These are phyloP conservation scores for Lissocephala sabroskyi DNA, from an alignment of 2,888 invertebrate species.

Conservation along the genomic window DNA sequence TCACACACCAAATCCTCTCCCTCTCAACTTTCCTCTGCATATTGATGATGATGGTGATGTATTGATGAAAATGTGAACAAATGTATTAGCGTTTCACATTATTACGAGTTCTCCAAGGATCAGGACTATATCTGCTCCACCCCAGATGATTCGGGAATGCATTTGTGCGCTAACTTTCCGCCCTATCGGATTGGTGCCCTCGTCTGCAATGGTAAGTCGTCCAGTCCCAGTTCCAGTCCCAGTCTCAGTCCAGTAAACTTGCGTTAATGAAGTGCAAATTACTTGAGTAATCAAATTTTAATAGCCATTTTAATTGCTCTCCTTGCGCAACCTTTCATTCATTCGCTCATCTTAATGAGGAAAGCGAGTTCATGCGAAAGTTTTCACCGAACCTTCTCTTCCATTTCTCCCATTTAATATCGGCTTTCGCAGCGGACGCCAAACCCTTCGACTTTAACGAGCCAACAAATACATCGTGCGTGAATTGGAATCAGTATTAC, in stretches of 20 bases:
- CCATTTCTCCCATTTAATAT: not conserved
- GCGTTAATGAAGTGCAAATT: constrained; percentile 55
- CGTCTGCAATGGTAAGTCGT: constrained; percentile 80
- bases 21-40: constrained; percentile 15
- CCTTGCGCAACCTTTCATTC: constrained; percentile 21
- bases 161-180: constrained; percentile 88
- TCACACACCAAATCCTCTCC: not conserved
- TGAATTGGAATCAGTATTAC: constrained; percentile 99
- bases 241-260: too few species aligned
- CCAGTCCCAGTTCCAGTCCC: not conserved
- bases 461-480: constrained; percentile 85
- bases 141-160: constrained; percentile 95
- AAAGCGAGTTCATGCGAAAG: not conserved
- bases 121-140: constrained; percentile 98
- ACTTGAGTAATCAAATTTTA: constrained; percentile 56
- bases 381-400: not conserved
- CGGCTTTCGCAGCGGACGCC: constrained; percentile 68
- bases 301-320: constrained; percentile 55
- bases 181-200: constrained; percentile 82
- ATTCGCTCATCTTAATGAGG: not conserved
- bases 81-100: constrained; percentile 84
- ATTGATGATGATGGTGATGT: too few species aligned
- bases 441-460: constrained; percentile 74
- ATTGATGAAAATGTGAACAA: not conserved
- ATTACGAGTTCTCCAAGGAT: constrained; percentile 90